A percentile compares a stretch with the other conserved stretches of the same genome.
These are phyloP conservation scores for Scaptomyza polygonia DNA, from an alignment of 2,888 invertebrate species.

Conservation along the genomic window DNA sequence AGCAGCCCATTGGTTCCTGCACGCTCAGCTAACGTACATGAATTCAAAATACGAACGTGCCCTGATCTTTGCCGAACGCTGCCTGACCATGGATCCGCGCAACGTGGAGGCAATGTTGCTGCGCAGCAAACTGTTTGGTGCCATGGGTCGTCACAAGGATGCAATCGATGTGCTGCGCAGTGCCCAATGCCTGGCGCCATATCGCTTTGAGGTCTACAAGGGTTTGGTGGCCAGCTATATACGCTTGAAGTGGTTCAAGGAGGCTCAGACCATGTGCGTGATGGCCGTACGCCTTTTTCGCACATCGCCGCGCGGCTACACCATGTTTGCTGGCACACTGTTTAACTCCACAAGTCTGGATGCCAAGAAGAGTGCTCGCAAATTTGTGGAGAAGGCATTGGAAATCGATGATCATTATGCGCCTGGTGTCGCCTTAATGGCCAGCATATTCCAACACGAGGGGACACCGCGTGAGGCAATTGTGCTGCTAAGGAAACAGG, in stretches of 20 bases:
- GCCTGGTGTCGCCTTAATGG: conserved; percentile 90
- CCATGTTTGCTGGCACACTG: conserved; percentile 90
- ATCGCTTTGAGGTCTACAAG: conserved; percentile 88
- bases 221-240: conserved; percentile 91
- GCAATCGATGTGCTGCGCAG: conserved; percentile 78
- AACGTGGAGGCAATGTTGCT: conserved; percentile 90
- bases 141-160: conserved; percentile 79
- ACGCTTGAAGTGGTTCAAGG: conserved; percentile 88
- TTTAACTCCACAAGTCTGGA: conserved; percentile 87
- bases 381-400: conserved; percentile 89
- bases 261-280: conserved; percentile 90
- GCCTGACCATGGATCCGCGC: conserved; percentile 87
- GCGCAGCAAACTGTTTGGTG: conserved; percentile 85
- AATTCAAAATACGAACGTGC: conserved; percentile 87
- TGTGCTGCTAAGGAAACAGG: conserved; percentile 88
- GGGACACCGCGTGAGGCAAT: conserved; percentile 88
- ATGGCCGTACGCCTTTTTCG: conserved; percentile 90
- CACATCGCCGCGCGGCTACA: conserved; percentile 89
- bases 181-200: conserved; percentile 79
- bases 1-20: conserved; percentile 90
- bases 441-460: conserved; percentile 89
- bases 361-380: conserved; percentile 86
- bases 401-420: conserved; percentile 89
- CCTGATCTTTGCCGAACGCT: conserved; percentile 90
- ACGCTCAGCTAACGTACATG: conserved; percentile 89